These are phyloP conservation scores for Troglohyphantes excavatus DNA, from an alignment of 2,888 invertebrate species.

Conservation along the genomic window DNA sequence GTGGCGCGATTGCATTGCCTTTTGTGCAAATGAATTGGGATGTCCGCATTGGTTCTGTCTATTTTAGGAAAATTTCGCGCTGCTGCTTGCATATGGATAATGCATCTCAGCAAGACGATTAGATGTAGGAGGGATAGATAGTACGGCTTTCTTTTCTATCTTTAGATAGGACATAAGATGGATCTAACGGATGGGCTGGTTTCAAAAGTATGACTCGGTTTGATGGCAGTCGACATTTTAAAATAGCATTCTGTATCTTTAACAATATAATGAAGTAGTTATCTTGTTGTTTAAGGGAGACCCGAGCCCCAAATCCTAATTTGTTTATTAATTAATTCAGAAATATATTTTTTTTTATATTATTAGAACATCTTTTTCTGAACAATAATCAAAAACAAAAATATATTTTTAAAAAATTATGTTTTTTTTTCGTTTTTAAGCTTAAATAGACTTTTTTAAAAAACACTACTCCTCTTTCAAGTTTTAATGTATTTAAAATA, in stretches of 20 bases:
- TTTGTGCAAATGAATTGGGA: constrained; percentile 19
- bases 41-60: background rate
- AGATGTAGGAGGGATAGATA: background rate
- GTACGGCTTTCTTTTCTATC: constrained; percentile 9
- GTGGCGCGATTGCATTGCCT: background rate
- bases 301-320: no score
- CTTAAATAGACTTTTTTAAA: no score
- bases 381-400: no score
- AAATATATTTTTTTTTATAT: no score
- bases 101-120: background rate
- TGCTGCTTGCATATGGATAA: constrained; percentile 1
- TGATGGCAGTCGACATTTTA: background rate
- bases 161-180: background rate
- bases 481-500: no score
- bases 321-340: no score
- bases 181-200: background rate
- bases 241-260: background rate
- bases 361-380: no score
- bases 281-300: no score
- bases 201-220: background rate
- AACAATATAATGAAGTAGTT: no score
- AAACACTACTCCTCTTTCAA: no score
- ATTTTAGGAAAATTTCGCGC: constrained; percentile 7
- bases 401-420: no score
- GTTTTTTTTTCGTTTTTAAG: no score